Base-by-base conservation (phyloP, 2,113 vertebrate species). In the Ceyx margarethae region DNA sequence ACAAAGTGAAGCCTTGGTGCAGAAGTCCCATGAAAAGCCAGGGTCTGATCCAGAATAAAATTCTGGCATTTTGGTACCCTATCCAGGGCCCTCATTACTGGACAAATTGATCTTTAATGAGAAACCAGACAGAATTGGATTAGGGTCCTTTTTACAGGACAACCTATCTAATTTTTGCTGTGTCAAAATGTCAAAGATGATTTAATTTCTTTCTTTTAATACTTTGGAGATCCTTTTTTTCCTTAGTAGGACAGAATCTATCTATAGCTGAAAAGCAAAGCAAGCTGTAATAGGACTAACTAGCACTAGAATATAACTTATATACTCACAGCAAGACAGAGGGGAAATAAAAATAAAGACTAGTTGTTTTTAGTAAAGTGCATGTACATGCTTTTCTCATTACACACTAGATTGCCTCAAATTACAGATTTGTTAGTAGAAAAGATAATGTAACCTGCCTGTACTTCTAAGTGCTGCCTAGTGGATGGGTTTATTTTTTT, bases 81-180 rank as follows among this genome's bases (percentile, higher is more conserved):
- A 45, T 68, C 20, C 26, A 86, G 61, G 18, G 26, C 56, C 43
- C 46, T 92, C 33, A 69, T 86, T 67, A 84, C 37, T 10, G 61
- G 57, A 84, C 26, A 90, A 91, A 79, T 68, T 73, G 45, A 65
- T 89, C 25, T 73, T 86, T 90, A 81, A 90, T 69, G 53, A 95
- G 69, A 84, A 94, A 45, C n/a, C 37, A 46, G 81, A 58, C 40
- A 91, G 77, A 89, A 76, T 22, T 69, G 77, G 73, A 84, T 54
- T 22, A 37, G 40, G 37, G 22, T 91, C 31, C 40, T 86, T 93
- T 82, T 81, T 64, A 83, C 51, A 86, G 68, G 25, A 69, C 10
- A 88, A 73, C 22, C n/a, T 25, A 54, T 67, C 50, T 60, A 81
- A 68, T 90, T 89, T 87, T 46, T 89, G 69, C 58, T 68, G 26